Evolutionary conservation across 2,888 invertebrate species (phyloP).

Genomic region (Sympetrum striolatum): DNA sequence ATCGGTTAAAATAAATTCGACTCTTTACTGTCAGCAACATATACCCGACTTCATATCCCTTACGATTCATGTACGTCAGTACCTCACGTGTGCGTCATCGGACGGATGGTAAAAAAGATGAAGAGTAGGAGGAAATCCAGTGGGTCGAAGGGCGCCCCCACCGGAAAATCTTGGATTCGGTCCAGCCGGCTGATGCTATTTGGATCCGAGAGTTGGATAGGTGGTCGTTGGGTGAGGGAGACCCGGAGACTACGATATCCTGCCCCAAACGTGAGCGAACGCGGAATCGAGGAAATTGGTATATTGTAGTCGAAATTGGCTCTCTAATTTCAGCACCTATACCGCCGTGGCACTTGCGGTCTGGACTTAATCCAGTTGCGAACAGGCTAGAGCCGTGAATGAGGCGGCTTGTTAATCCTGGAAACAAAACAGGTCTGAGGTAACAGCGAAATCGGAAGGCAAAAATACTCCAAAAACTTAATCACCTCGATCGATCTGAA

Average conservation of each 20-base stretch:
- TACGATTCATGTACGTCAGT: constrained; percentile 13
- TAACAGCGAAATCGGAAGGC: no score
- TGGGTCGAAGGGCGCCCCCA: background rate
- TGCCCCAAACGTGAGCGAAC: background rate
- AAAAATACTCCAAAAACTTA: no score
- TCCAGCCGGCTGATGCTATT: constrained; percentile 29
- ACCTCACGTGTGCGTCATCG: constrained; percentile 21
- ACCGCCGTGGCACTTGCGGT: background rate
- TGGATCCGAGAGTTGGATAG: constrained; percentile 26
- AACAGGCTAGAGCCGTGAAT: no score
- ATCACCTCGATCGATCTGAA: no score
- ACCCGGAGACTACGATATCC: background rate
- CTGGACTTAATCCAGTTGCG: background rate
- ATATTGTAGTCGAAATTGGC: background rate
- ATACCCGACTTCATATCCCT: background rate
- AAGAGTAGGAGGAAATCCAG: background rate
- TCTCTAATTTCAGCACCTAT: background rate
- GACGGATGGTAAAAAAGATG: background rate
- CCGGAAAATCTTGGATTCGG: constrained; percentile 17
- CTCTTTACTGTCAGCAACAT: background rate
- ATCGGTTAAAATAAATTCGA: background rate
- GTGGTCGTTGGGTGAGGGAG: background rate
- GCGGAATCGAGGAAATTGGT: background rate
- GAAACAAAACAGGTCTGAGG: no score
- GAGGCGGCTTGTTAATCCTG: no score